phyloP scores from a whole-genome alignment of 2,888 invertebrate genomes.

The Papilio protenor region DNA sequence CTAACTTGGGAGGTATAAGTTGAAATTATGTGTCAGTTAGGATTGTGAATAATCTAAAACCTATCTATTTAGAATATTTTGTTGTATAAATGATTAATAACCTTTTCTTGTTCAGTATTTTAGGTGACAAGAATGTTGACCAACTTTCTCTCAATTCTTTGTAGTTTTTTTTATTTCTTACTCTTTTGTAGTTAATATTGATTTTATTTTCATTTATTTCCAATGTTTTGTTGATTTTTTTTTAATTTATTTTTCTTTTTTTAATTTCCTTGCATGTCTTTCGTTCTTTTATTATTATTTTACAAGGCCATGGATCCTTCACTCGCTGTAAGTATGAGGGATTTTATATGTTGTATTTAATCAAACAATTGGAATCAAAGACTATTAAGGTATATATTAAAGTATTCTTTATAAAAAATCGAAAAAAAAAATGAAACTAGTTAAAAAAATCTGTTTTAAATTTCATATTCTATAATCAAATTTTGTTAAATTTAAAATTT shows the following conservation, averaged over 20 bases:
- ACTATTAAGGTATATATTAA: too few relatives aligned
- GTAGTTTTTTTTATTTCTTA: not conserved
- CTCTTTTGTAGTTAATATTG: not conserved
- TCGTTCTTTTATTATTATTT: constrained; percentile 34
- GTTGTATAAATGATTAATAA: not conserved
- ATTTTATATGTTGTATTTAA: not conserved
- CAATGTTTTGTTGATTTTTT: constrained; percentile 29
- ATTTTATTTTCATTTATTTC: not conserved
- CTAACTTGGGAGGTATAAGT: too few relatives aligned
- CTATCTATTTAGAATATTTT: not conserved
- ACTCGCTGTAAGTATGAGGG: constrained; percentile 39
- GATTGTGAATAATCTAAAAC: too few relatives aligned
- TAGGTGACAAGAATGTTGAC: not conserved
- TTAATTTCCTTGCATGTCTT: constrained; percentile 39
- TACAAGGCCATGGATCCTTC: constrained; percentile 42
- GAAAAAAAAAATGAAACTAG: too few relatives aligned
- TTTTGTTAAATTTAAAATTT: too few relatives aligned
- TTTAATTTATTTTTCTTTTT: constrained; percentile 20
- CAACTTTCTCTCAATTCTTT: not conserved
- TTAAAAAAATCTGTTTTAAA: too few relatives aligned
- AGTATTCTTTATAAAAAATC: too few relatives aligned
- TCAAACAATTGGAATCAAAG: not conserved
- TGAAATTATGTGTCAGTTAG: too few relatives aligned
- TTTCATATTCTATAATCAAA: too few relatives aligned
- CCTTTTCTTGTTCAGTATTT: not conserved